A percentile compares a stretch with the other conserved stretches of the same genome.
Conservation (phyloP, 2,797 vertebrate species). For the Threskiornis aethiopicus region DNA sequence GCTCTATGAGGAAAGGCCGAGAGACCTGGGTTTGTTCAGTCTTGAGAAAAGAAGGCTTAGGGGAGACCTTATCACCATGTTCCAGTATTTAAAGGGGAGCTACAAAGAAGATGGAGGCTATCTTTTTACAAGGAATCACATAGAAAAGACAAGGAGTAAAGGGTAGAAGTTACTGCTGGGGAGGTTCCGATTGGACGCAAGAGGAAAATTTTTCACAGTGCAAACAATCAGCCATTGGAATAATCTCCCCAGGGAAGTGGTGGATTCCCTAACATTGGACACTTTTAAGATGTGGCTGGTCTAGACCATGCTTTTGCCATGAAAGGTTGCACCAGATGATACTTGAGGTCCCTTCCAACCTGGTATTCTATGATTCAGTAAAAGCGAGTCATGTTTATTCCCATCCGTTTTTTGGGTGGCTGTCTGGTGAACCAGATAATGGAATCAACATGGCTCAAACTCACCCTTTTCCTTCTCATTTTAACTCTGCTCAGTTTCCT, state of each 20-base stretch:
- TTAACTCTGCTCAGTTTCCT: not conserved
- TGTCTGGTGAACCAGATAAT: slow-evolving; percentile 18
- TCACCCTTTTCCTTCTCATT: not conserved
- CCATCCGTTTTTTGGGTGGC: not conserved
- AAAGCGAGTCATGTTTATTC: not conserved
- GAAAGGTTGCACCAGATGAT: not conserved
- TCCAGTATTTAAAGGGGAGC: not conserved
- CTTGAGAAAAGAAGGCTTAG: not conserved
- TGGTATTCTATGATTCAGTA: not conserved
- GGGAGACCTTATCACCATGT: not conserved
- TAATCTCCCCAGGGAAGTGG: not conserved
- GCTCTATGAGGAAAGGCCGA: not conserved
- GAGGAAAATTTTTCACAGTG: not conserved
- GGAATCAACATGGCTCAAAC: not conserved
- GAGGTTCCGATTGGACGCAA: not conserved
- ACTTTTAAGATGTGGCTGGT: not conserved
- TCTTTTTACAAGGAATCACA: not conserved
- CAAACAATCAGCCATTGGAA: not conserved
- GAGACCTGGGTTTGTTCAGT: not conserved
- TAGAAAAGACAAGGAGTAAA: not conserved
- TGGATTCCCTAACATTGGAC: not conserved
- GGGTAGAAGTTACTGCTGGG: not conserved
- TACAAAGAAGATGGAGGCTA: not conserved
- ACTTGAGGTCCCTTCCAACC: not conserved
- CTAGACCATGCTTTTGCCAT: not conserved